Evolutionary conservation across 2,113 vertebrate genomes (phyloP), one percentile per base, ranked within the genome.

Genomic region (Xyliphius kryptos): DNA sequence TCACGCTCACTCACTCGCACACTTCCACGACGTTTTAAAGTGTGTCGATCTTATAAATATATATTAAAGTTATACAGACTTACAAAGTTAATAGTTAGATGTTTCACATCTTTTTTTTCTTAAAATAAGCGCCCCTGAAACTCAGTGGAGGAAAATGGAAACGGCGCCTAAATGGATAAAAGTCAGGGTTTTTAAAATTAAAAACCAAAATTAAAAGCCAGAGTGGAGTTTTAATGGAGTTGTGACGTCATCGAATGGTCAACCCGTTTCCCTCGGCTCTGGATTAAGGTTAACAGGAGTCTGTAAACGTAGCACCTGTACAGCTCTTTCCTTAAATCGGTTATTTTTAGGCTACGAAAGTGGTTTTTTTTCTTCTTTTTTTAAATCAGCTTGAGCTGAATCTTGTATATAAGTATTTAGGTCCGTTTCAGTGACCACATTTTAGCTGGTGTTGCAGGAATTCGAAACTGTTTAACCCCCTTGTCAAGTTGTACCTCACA

Each of bases 361-460:
- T 81, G 62, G 81, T 60, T 60, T n/a, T n/a, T n/a, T n/a, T n/a
- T n/a, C n/a, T 40, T 5, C 14, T 11, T 14, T 43, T 49, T 36
- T 83, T 83, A 85, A 86, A 85, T 86, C 85, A 82, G 90, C 89
- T 75, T 36, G 73, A 77, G 90, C 80, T 80, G 91, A 89, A 89
- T 79, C 75, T 49, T 95, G 91, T 92, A 91, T 84, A 95, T 90
- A 90, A 82, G 80, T 88, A 74, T 87, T 84, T 87, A 80, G 91
- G 92, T 93, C 91, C 90, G 88, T 94, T 92, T 75, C 89, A 90
- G 80, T 87, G 91, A 90, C 91, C 91, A 36, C 81, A 76, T 82
- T 61, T 88, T 88, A 92, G 89, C 87, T 88, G 84, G 81, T 87
- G 85, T 85, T 86, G 69, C 77, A 72, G 82, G 84, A 50, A 89